Evolutionary conservation across 2,888 invertebrate genomes (phyloP), one percentile per base, ranked within the genome.

Genomic region (Limnephilus marmoratus): DNA sequence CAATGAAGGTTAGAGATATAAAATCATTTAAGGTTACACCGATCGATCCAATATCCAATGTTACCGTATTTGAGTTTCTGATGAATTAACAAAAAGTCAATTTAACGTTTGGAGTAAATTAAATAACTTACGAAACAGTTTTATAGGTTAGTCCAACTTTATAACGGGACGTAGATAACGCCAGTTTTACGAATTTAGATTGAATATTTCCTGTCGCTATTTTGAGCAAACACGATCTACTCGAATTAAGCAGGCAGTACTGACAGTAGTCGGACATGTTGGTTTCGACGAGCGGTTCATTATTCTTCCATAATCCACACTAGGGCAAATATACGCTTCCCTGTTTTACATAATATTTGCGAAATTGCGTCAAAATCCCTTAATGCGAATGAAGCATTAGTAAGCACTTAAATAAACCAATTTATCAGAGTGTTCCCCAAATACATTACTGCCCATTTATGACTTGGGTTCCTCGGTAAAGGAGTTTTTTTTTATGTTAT

Each of bases 381-480:
- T 87, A 87, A 87, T 31, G 68, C 68, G 68, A 68, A 87, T 68
- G 18, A 49, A 87, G 68, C 87, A 87, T 53, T 87, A 87, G 31
- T 87, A 68, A 87, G 87, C 34, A 87, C 87, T 87, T 87, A 87
- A 53, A 37, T 68, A 87, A 53, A 68, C 68, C 87, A 87, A 87
- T 87, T 87, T 87, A 87, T 87, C 31, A 34, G 87, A 87, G 68
- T 68, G 68, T 87, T 87, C 68, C 68, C 34, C 53, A 34, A 68
- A 87, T 87, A 53, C 87, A 87, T 68, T 87, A 53, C 15, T 87
- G 87, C 68, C 87, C 68, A 87, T 87, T 87, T 87, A 53, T 87
- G 87, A 31, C 29, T 29, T 31, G 31, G 11, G 13, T 68, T 68
- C 29, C 87, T 68, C 68, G 68, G 29, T 29, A n/a, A 53, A 68